phyloP scores from a whole-genome alignment of 2,113 vertebrate genomes.

The Paradoxurus hermaphroditus region DNA sequence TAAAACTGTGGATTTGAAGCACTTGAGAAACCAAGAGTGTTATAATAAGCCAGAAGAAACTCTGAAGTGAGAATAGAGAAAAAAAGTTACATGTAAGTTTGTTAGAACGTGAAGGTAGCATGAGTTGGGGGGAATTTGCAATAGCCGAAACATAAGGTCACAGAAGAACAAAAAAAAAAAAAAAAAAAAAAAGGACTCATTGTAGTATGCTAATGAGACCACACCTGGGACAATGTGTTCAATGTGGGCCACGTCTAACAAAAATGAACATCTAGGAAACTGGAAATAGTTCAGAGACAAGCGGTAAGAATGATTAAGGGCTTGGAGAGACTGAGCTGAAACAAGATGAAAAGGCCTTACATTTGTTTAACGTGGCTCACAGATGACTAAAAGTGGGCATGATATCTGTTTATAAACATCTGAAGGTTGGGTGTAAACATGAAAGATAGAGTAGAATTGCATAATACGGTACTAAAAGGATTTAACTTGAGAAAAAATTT shows the following conservation, averaged over 20 bases:
- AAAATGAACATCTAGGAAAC: constrained; percentile 27
- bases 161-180: neutral
- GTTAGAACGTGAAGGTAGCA: neutral
- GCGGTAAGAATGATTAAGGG: constrained; percentile 27
- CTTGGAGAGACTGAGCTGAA: neutral
- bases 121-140: neutral
- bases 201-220: constrained; percentile 24
- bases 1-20: neutral
- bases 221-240: neutral
- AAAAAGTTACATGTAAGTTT: neutral
- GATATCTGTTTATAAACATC: constrained; percentile 72
- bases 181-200: neutral
- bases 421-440: constrained; percentile 59
- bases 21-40: neutral
- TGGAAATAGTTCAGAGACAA: constrained; percentile 45
- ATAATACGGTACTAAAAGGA: constrained; percentile 41
- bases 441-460: constrained; percentile 12
- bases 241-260: neutral
- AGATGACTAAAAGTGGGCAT: constrained; percentile 68
- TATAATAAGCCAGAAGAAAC: neutral
- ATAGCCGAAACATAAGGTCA: neutral
- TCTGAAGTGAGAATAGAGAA: neutral
- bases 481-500: constrained; percentile 43
- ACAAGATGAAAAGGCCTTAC: constrained; percentile 46
- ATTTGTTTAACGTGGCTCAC: constrained; percentile 51